These are phyloP conservation scores for Nudaria mundana DNA, from an alignment of 2,888 invertebrate genomes.

Conservation along the genomic window DNA sequence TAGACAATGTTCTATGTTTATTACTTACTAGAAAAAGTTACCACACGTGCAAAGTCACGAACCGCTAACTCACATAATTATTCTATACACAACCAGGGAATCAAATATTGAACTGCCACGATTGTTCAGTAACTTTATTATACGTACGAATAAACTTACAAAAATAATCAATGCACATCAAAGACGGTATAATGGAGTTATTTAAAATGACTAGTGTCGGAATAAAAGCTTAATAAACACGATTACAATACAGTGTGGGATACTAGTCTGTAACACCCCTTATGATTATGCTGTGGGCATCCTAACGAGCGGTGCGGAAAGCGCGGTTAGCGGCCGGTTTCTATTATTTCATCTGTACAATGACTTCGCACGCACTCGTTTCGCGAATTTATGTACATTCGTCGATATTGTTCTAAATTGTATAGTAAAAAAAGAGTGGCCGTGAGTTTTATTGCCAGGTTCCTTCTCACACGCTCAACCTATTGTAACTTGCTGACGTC, in stretches of 20 bases:
- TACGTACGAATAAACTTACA: constrained; percentile 13
- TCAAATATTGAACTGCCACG: too few species aligned
- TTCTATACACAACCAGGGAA: not conserved
- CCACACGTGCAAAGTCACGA: too few species aligned
- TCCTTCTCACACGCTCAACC: too few species aligned
- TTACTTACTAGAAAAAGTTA: not conserved
- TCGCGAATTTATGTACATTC: too few species aligned
- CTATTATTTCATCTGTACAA: not conserved
- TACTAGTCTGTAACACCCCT: constrained; percentile 6
- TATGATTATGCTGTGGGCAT: not conserved
- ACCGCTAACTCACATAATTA: too few species aligned
- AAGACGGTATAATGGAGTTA: constrained; percentile 20
- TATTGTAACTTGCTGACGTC: too few species aligned
- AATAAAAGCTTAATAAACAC: constrained; percentile 18
- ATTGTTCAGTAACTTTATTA: too few species aligned
- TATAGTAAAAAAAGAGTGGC: too few species aligned
- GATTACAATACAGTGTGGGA: constrained; percentile 8
- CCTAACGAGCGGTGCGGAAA: constrained; percentile 2
- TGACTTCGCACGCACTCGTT: too few species aligned
- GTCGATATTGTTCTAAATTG: too few species aligned
- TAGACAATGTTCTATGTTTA: too few species aligned
- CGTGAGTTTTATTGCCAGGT: too few species aligned
- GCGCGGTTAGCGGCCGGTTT: not conserved
- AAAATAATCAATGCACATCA: constrained; percentile 13
- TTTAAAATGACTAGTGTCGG: constrained; percentile 15